Evolutionary conservation across 1,140 invertebrate genomes (phyloP).

Genomic region (Apis cerana): DNA sequence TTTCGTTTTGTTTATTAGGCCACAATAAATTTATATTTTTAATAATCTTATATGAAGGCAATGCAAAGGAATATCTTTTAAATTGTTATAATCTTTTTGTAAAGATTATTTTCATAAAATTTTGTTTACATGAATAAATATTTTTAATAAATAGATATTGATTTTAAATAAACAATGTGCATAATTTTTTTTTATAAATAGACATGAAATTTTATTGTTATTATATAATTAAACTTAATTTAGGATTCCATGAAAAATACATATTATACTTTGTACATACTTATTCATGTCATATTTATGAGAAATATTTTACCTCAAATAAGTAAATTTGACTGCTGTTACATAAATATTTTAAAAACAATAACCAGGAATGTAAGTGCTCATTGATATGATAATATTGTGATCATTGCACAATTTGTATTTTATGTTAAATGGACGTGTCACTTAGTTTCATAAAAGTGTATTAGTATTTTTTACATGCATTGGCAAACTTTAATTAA

Average conservation of each 20-base stretch:
- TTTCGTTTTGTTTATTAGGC: slow-evolving; percentile 13
- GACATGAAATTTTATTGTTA: not conserved
- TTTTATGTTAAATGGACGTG: not conserved
- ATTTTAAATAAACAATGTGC: slow-evolving; percentile 30
- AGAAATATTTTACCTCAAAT: not conserved
- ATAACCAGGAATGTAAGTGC: too few species aligned
- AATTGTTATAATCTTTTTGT: not conserved
- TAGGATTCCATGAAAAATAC: slow-evolving; percentile 11
- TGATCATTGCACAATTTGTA: not conserved
- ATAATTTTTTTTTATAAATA: slow-evolving; percentile 21
- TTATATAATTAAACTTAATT: slow-evolving; percentile 14
- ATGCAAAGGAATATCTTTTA: not conserved
- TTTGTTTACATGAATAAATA: slow-evolving; percentile 18
- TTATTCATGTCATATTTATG: not conserved
- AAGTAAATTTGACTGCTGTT: not conserved
- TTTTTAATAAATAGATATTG: not conserved
- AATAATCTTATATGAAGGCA: slow-evolving; percentile 14
- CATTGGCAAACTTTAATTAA: not conserved
- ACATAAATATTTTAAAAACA: not conserved
- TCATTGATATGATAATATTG: not conserved
- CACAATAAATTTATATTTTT: slow-evolving; percentile 6
- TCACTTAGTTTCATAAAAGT: slow-evolving; percentile 4
- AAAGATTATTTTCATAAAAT: slow-evolving; percentile 8
- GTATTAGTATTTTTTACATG: not conserved
- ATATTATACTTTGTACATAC: not conserved